Evolutionary conservation across 1,140 invertebrate species (phyloP).

Genomic region (Pteromalus puparum): DNA sequence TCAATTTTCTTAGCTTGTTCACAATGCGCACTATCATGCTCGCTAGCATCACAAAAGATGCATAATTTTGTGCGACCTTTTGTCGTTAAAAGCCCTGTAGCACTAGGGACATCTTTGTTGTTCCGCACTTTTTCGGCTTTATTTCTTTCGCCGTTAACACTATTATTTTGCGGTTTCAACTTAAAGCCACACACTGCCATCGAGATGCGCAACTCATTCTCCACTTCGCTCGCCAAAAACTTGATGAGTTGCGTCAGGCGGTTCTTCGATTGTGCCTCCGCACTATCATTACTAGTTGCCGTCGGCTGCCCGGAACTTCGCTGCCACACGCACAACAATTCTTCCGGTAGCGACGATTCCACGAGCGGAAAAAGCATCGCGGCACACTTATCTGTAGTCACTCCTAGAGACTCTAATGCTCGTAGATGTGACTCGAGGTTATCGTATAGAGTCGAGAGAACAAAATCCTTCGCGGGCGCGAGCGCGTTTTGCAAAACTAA

Average conservation of each 20-base stretch:
- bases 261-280: constrained; percentile 47
- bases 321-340: constrained; percentile 59
- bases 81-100: constrained; percentile 36
- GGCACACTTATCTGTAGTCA: constrained; percentile 58
- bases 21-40: not conserved
- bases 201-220: constrained; percentile 56
- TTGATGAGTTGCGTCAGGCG: constrained; percentile 54
- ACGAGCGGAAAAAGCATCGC: constrained; percentile 57
- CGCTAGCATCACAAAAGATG: constrained; percentile 48
- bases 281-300: not conserved
- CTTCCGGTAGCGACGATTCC: constrained; percentile 55
- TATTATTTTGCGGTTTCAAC: not conserved
- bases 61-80: constrained; percentile 31
- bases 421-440: too few relatives aligned
- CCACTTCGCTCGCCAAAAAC: constrained; percentile 59
- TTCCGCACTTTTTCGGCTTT: not conserved
- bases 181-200: constrained; percentile 53
- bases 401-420: too few relatives aligned
- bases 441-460: too few relatives aligned
- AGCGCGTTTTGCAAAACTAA: constrained; percentile 2
- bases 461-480: too few relatives aligned
- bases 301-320: not conserved
- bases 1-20: not conserved
- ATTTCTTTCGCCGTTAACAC: not conserved
- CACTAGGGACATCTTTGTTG: constrained; percentile 40